Percentiles rank a stretch among this genome's conserved stretches.
Evolutionary conservation across 2,113 vertebrate genomes (phyloP).

Genomic region (Tinamus guttatus): DNA sequence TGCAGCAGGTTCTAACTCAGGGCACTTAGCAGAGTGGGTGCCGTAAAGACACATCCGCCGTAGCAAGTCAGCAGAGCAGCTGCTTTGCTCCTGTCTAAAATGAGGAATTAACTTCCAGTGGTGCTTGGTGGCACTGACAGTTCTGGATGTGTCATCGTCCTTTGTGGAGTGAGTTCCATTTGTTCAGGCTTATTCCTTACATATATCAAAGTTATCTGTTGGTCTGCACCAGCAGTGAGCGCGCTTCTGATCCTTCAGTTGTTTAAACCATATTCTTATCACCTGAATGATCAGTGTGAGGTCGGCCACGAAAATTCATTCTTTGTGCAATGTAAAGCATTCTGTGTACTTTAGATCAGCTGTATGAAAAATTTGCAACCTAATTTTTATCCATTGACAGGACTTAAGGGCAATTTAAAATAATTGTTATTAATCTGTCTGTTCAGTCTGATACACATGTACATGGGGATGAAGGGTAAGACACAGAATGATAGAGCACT

Average conservation of each 20-base stretch:
- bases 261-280: neutral
- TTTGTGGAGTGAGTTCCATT: neutral
- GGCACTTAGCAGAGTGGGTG: neutral
- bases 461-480: neutral
- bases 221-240: neutral
- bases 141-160: neutral
- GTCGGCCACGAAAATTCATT: neutral
- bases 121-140: neutral
- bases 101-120: neutral
- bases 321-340: neutral
- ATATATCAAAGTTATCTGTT: neutral
- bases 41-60: slow-evolving; percentile 39
- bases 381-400: neutral
- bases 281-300: neutral
- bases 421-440: neutral
- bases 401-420: neutral
- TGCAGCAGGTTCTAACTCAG: neutral
- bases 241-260: neutral
- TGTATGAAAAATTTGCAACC: neutral
- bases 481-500: neutral
- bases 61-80: neutral
- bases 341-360: neutral
- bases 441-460: neutral
- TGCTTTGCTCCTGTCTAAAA: neutral
- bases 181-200: neutral